Percentiles rank a stretch among this genome's conserved stretches.
These are phyloP conservation scores for pig (Sus scrofa) DNA, from an alignment of 2,113 vertebrate species.

Conservation along the genomic window T2T-Sscrofa CM000813.6:65317001-65317500, in stretches of 20 bases:
- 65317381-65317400: constrained; percentile 96
- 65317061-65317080: background rate
- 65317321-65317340: constrained; percentile 99
- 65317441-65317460: constrained; percentile 72
- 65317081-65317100: background rate
- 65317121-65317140: background rate
- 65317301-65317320: constrained; percentile 96
- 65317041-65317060: background rate
- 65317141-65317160: background rate
- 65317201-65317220: background rate
- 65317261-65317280: constrained; percentile 92
- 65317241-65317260: background rate
- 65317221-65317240: background rate
- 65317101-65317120: background rate
- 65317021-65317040: background rate
- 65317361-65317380: constrained; percentile 94
- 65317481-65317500: background rate
- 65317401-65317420: constrained; percentile 95
- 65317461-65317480: background rate
- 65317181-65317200: background rate
- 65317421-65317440: constrained; percentile 96
- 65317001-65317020: background rate
- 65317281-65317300: constrained; percentile 95
- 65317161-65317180: background rate
- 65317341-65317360: constrained; percentile 97